Evolutionary conservation across 2,113 vertebrate genomes (phyloP).

Genomic region (Silurus asotus): DNA sequence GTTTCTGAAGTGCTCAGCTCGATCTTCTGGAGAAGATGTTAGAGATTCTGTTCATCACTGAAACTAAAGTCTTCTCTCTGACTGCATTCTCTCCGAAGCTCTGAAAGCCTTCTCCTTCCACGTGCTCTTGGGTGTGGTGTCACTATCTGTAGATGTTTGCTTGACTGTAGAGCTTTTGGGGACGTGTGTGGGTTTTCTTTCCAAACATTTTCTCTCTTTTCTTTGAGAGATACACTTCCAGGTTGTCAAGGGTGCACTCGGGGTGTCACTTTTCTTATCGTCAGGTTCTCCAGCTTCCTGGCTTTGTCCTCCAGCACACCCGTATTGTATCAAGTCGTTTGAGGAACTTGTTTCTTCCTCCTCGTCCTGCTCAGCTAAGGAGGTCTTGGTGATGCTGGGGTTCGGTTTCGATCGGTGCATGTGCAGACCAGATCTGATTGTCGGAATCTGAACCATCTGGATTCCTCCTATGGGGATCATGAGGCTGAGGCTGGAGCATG

Average conservation of each 20-base stretch:
- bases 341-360: slow-evolving; percentile 5
- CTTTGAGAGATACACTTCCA: slow-evolving; percentile 49
- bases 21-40: background rate
- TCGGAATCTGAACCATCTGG: slow-evolving; percentile 86
- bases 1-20: slow-evolving; percentile 7
- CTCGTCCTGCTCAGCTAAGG: slow-evolving; percentile 44
- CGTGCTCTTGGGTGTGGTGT: slow-evolving; percentile 15
- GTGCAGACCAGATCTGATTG: slow-evolving; percentile 71
- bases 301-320: slow-evolving; percentile 3
- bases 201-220: slow-evolving; percentile 39
- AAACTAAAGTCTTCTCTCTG: background rate
- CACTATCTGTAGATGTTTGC: background rate
- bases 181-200: slow-evolving; percentile 5
- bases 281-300: background rate
- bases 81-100: slow-evolving; percentile 11
- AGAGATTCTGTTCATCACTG: background rate
- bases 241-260: slow-evolving; percentile 36
- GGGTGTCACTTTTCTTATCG: slow-evolving; percentile 8
- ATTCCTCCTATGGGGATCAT: slow-evolving; percentile 94
- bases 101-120: slow-evolving; percentile 37
- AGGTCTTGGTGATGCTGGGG: slow-evolving; percentile 61
- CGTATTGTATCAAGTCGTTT: background rate
- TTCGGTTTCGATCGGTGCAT: slow-evolving; percentile 62
- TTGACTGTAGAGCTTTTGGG: slow-evolving; percentile 7
- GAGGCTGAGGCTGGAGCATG: slow-evolving; percentile 73